Conservation (phyloP, 2,113 vertebrate species). For the Cisticola juncidis region DNA sequence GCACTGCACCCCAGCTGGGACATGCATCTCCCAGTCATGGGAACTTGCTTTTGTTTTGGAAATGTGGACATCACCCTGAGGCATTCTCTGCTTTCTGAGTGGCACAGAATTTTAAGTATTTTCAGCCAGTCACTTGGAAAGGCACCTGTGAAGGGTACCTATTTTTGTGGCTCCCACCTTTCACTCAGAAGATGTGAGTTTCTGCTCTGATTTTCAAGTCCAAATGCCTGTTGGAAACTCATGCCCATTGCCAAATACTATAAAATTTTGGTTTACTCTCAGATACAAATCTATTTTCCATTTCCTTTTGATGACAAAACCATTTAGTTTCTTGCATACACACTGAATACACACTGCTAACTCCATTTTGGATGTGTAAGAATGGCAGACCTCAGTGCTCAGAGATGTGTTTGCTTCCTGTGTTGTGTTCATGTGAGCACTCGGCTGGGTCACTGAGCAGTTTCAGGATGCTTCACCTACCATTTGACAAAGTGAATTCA, state of each 20-base stretch:
- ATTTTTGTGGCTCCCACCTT: not conserved
- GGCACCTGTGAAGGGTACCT: not conserved
- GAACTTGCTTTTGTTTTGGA: not conserved
- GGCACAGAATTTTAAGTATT: not conserved
- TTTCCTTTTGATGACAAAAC: not conserved
- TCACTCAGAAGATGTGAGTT: not conserved
- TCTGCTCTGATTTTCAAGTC: not conserved
- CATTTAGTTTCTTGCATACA: not conserved
- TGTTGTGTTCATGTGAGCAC: not conserved
- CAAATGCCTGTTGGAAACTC: not conserved
- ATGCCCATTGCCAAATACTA: not conserved
- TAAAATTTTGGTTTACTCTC: not conserved
- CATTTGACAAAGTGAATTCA: not conserved
- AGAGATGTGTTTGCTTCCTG: not conserved
- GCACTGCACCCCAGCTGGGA: not conserved
- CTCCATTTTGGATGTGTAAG: not conserved
- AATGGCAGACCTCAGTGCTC: not conserved
- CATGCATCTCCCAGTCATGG: not conserved
- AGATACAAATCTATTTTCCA: not conserved
- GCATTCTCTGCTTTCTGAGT: not conserved
- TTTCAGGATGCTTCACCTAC: not conserved
- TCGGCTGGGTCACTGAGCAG: not conserved
- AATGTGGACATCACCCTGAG: not conserved
- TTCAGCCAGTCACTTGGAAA: not conserved
- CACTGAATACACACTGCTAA: not conserved